A percentile compares a stretch with the other conserved stretches of the same genome.
These are phyloP conservation scores for Halesus radiatus DNA, from an alignment of 1,140 invertebrate genomes.

Conservation along the genomic window DNA sequence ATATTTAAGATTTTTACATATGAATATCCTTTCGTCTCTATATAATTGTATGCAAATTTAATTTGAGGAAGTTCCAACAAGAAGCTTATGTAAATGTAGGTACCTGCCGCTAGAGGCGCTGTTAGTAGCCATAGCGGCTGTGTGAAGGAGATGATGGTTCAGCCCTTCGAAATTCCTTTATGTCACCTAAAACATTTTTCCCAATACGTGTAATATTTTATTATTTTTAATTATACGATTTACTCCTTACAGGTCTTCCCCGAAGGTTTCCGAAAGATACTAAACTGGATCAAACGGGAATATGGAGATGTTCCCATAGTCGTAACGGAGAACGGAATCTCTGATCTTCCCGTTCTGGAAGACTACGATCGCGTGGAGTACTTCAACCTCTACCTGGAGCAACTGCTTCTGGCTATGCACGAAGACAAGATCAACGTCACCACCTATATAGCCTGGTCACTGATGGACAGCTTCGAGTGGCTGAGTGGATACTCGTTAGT, in stretches of 20 bases:
- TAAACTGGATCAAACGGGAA: conserved; percentile 79
- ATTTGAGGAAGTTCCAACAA: too few species aligned
- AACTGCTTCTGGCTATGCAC: conserved; percentile 64
- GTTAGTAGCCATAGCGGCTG: too few species aligned
- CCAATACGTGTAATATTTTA: too few species aligned
- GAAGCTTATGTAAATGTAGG: too few species aligned
- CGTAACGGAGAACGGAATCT: conserved; percentile 81
- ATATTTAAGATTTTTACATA: too few species aligned
- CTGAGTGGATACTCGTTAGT: conserved; percentile 52
- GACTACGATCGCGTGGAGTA: conserved; percentile 72
- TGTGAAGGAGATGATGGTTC: too few species aligned
- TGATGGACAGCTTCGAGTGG: conserved; percentile 86
- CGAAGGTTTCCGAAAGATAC: conserved; percentile 73
- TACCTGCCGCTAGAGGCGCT: too few species aligned
- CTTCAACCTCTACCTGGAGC: conserved; percentile 75
- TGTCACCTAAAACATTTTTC: too few species aligned
- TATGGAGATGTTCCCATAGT: conserved; percentile 79
- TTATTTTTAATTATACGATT: neutral
- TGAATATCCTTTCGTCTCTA: too few species aligned
- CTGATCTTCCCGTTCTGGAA: conserved; percentile 63
- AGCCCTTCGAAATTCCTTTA: too few species aligned
- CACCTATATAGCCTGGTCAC: conserved; percentile 80
- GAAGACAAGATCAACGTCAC: conserved; percentile 78
- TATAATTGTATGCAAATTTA: too few species aligned
- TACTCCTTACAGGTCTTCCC: conserved; percentile 16